Evolutionary conservation across 2,113 vertebrate species (phyloP).

Genomic region (Chauna torquata): DNA sequence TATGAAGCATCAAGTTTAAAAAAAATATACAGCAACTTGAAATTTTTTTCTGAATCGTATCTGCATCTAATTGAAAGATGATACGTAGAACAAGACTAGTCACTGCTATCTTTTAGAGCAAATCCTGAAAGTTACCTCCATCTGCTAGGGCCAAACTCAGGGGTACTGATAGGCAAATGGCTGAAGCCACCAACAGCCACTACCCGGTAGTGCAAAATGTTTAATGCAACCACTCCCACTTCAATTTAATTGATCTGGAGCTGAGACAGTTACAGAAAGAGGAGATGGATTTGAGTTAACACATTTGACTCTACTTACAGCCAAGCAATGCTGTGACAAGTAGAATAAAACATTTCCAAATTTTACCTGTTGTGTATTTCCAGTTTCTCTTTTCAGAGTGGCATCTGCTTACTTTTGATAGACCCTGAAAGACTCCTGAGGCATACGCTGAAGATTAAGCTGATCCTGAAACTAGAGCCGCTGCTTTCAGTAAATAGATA

Average conservation of each 20-base stretch:
- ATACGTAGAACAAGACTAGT: background rate
- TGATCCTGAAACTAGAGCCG: conserved; percentile 49
- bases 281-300: background rate
- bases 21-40: background rate
- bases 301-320: background rate
- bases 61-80: background rate
- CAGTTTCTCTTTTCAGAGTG: background rate
- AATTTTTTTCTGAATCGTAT: background rate
- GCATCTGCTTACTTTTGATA: background rate
- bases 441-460: background rate
- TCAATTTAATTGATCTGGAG: background rate
- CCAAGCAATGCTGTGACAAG: background rate
- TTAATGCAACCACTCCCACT: background rate
- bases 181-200: background rate
- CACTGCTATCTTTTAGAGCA: background rate
- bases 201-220: background rate
- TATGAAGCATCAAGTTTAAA: background rate
- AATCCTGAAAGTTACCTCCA: background rate
- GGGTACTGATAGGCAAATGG: background rate
- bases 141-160: background rate
- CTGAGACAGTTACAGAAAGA: background rate
- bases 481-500: background rate
- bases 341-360: background rate
- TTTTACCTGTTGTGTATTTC: background rate
- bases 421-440: background rate